Evolutionary conservation across 2,888 invertebrate genomes (phyloP).

Genomic region (Suillia variegata): DNA sequence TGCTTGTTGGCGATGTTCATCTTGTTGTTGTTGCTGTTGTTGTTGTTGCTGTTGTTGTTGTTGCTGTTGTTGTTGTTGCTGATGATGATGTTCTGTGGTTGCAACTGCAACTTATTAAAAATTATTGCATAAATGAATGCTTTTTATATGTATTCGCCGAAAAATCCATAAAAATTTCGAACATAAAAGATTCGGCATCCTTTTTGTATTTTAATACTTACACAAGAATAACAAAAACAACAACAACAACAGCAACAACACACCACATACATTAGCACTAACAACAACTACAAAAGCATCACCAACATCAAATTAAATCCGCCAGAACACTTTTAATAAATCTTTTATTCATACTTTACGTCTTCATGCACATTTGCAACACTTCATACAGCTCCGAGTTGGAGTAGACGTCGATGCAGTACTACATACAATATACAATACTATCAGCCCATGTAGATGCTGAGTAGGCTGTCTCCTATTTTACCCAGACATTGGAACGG

Average conservation of each 20-base stretch:
- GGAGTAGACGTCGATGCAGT: too few species aligned
- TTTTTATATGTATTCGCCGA: conserved; percentile 35
- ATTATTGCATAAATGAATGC: conserved; percentile 22
- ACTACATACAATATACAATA: too few species aligned
- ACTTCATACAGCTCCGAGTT: too few species aligned
- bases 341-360: conserved; percentile 34
- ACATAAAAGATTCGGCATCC: conserved; percentile 39
- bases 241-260: neutral
- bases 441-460: too few species aligned
- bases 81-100: conserved; percentile 6
- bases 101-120: conserved; percentile 35
- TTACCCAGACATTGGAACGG: too few species aligned
- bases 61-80: conserved; percentile 24
- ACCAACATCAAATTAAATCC: conserved; percentile 35
- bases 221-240: neutral
- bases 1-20: neutral
- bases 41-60: too few species aligned
- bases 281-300: conserved; percentile 7
- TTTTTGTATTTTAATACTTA: conserved; percentile 25
- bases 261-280: too few species aligned
- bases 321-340: conserved; percentile 36
- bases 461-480: too few species aligned
- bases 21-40: conserved; percentile 6
- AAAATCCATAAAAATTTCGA: conserved; percentile 40
- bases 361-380: conserved; percentile 29